These are phyloP conservation scores for Limnothrissa miodon DNA, from an alignment of 2,113 vertebrate species.

Conservation along the genomic window DNA sequence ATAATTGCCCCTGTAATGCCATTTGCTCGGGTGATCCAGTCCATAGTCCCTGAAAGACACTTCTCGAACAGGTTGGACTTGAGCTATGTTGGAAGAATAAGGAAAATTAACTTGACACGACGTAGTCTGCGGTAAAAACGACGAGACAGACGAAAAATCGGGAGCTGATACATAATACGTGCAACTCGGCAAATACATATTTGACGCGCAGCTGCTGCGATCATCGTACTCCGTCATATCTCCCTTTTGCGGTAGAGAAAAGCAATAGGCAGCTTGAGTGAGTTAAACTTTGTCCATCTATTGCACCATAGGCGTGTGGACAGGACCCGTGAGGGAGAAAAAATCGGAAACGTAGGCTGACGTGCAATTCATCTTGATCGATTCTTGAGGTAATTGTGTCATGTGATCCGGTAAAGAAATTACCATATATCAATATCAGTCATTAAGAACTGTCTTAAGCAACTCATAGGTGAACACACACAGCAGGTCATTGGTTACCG, in stretches of 20 bases:
- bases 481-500: conserved; percentile 80
- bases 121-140: conserved; percentile 92
- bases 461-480: conserved; percentile 69
- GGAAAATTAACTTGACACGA: conserved; percentile 97
- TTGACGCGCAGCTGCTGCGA: conserved; percentile 88
- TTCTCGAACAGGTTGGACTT: conserved; percentile 95
- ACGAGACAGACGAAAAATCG: conserved; percentile 92
- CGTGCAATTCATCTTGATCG: conserved; percentile 99
- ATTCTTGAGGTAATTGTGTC: conserved; percentile 99
- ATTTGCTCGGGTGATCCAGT: conserved; percentile 94
- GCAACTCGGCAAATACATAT: conserved; percentile 96
- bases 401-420: conserved; percentile 99
- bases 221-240: conserved; percentile 99
- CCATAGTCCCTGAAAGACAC: conserved; percentile 96
- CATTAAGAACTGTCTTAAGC: conserved; percentile 83
- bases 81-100: conserved; percentile 92
- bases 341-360: conserved; percentile 97
- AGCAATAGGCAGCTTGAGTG: conserved; percentile 80
- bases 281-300: conserved; percentile 97
- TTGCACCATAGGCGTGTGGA: conserved; percentile 87
- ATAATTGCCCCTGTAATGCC: conserved; percentile 90
- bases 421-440: conserved; percentile 99
- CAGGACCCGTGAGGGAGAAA: conserved; percentile 85
- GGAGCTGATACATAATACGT: conserved; percentile 95
- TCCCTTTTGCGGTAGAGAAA: conserved; percentile 75